phyloP scores from a whole-genome alignment of 2,888 invertebrate genomes.

The Acholoe squamosa region DNA sequence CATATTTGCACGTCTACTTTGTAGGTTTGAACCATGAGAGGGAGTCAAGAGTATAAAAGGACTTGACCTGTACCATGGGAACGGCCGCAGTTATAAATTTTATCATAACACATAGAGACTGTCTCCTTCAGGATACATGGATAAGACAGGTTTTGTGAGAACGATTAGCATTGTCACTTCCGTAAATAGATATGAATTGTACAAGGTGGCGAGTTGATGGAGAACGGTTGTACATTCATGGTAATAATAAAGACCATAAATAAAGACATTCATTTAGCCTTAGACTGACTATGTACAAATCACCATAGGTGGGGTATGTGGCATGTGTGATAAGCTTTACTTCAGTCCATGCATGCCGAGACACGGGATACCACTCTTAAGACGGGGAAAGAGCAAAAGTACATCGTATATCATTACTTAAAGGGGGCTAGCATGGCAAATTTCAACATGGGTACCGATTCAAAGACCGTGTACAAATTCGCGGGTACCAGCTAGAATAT shows the following conservation, averaged over 20 bases:
- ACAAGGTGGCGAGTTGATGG: conserved; percentile 2
- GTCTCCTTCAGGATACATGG: background rate
- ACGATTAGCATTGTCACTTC: background rate
- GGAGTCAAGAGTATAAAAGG: too few species aligned
- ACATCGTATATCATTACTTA: too few species aligned
- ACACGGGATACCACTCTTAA: background rate
- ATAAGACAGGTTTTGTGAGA: background rate
- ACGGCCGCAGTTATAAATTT: background rate
- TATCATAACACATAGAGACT: background rate
- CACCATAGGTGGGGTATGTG: background rate
- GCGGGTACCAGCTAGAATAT: too few species aligned
- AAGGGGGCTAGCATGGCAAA: too few species aligned
- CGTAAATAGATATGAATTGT: background rate
- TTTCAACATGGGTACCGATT: too few species aligned
- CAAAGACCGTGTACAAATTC: too few species aligned
- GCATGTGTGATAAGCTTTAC: background rate
- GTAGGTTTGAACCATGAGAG: too few species aligned
- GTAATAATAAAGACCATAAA: conserved; percentile 43
- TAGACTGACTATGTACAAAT: conserved; percentile 53
- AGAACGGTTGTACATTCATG: background rate
- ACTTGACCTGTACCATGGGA: too few species aligned
- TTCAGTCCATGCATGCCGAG: too few species aligned
- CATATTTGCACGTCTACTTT: conserved; percentile 18
- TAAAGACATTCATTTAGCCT: conserved; percentile 54
- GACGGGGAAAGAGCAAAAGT: too few species aligned